phyloP scores from a whole-genome alignment of 1,140 invertebrate genomes.

The honey bee (Apis mellifera) region Amel_HAv3.1 CM009943.2:3632001-3632500 shows the following conservation, averaged over 20 bases:
- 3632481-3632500: neutral
- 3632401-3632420: slow-evolving; percentile 52
- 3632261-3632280: neutral
- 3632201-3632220: slow-evolving; percentile 48
- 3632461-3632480: slow-evolving; percentile 41
- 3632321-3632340: slow-evolving; percentile 43
- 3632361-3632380: slow-evolving; percentile 22
- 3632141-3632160: neutral
- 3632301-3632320: slow-evolving; percentile 13
- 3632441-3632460: neutral
- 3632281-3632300: neutral
- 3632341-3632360: slow-evolving; percentile 26
- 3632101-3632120: neutral
- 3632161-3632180: neutral
- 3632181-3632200: slow-evolving; percentile 9
- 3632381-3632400: slow-evolving; percentile 34
- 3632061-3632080: slow-evolving; percentile 25
- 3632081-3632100: too few species aligned
- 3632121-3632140: neutral
- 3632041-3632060: slow-evolving; percentile 30
- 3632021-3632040: slow-evolving; percentile 7
- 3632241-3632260: neutral
- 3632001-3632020: neutral
- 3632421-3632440: slow-evolving; percentile 46
- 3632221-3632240: neutral